Conservation (phyloP, 37 sponge, comb jelly and placozoan species). For the Halisarca cf. caerulea region DNA sequence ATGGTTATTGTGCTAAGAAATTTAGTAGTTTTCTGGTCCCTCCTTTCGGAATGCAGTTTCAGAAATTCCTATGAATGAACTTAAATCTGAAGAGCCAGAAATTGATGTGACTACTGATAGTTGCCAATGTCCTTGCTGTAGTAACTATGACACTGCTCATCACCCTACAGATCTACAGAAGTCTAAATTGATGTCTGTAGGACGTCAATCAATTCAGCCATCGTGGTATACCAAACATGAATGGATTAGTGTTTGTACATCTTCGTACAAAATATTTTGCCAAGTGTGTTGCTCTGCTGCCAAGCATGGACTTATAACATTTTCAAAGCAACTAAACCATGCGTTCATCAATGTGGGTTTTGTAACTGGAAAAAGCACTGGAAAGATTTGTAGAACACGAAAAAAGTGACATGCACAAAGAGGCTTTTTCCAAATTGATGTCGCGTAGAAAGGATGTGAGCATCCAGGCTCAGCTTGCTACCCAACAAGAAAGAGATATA, state of each 20-base stretch:
- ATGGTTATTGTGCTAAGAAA: no score
- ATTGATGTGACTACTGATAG: no score
- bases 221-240: background rate
- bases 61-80: no score
- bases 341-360: constrained; percentile 48
- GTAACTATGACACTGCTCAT: background rate
- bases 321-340: constrained; percentile 30
- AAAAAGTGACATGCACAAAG: constrained; percentile 16
- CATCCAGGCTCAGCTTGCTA: no score
- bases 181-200: background rate
- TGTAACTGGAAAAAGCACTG: constrained; percentile 53
- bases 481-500: no score
- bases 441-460: no score
- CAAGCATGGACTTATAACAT: background rate
- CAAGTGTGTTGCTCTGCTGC: constrained; percentile 39
- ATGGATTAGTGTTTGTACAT: constrained; percentile 36
- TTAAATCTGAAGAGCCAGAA: no score
- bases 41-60: no score
- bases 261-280: constrained; percentile 30
- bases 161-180: background rate
- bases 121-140: background rate
- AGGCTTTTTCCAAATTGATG: no score
- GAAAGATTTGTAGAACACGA: constrained; percentile 25
- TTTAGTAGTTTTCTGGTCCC: no score
- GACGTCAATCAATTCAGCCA: background rate